These are phyloP conservation scores for Sander lucioperca DNA, from an alignment of 2,113 vertebrate genomes.

Conservation along the genomic window DNA sequence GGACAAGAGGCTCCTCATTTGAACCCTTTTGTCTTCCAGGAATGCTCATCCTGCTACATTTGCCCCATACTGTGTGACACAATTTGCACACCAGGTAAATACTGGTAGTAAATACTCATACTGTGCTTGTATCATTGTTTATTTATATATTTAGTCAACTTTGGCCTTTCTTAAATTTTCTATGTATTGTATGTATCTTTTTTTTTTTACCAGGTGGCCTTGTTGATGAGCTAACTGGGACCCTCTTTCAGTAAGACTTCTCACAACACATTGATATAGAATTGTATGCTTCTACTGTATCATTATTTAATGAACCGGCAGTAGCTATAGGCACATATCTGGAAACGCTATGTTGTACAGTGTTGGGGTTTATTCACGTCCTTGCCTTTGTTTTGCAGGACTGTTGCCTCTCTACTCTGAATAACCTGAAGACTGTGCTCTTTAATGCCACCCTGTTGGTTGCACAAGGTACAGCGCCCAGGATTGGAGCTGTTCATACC, in stretches of 20 bases:
- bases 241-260: constrained; percentile 84
- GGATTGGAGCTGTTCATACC: neutral
- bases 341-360: neutral
- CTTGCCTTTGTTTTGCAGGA: constrained; percentile 62
- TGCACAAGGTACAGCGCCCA: neutral
- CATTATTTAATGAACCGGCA: neutral
- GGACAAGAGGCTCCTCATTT: neutral
- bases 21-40: constrained; percentile 66
- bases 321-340: neutral
- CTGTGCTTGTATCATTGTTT: neutral
- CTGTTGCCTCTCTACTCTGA: constrained; percentile 72
- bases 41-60: constrained; percentile 88
- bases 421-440: neutral
- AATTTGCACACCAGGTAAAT: constrained; percentile 87
- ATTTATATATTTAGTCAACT: neutral
- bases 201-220: constrained; percentile 79
- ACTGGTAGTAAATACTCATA: neutral
- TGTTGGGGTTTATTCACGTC: neutral
- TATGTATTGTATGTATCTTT: neutral
- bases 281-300: neutral
- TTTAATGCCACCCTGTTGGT: neutral
- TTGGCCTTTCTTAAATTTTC: neutral
- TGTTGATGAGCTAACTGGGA: constrained; percentile 84
- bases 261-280: neutral
- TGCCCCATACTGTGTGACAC: constrained; percentile 90